Evolutionary conservation across 2,888 invertebrate species (phyloP).

Genomic region (Hymenopus coronatus): DNA sequence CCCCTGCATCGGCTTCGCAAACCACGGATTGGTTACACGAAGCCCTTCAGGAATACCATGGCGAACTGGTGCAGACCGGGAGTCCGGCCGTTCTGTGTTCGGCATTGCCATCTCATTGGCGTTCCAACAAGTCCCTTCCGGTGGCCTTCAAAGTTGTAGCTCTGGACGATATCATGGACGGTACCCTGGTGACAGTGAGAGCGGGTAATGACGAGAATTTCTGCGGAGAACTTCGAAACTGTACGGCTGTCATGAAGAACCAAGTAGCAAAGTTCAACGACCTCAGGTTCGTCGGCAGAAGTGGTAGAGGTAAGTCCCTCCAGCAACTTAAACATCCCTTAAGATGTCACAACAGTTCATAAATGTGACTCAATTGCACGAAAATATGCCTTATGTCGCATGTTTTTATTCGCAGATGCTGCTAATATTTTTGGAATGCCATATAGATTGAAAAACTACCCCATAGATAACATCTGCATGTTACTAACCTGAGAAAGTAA

Average conservation of each 20-base stretch:
- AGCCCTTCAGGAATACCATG: conserved; percentile 82
- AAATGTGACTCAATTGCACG: no score
- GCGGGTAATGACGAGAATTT: conserved; percentile 98
- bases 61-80: conserved; percentile 91
- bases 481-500: background rate
- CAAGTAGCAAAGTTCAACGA: conserved; percentile 99
- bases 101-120: conserved; percentile 91
- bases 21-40: conserved; percentile 59
- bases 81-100: conserved; percentile 95
- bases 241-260: conserved; percentile 93
- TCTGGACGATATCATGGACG: conserved; percentile 89
- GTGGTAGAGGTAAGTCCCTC: conserved; percentile 77
- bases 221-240: conserved; percentile 92
- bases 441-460: no score
- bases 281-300: conserved; percentile 94
- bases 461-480: no score
- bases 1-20: conserved; percentile 49
- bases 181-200: conserved; percentile 87
- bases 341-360: background rate
- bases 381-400: no score
- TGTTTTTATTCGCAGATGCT: no score
- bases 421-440: no score
- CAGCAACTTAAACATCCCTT: background rate
- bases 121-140: conserved; percentile 95
- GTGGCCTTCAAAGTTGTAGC: conserved; percentile 95